Evolutionary conservation across 2,888 invertebrate species (phyloP), one percentile per base, ranked within the genome.

Genomic region (Tortricodes alternella): DNA sequence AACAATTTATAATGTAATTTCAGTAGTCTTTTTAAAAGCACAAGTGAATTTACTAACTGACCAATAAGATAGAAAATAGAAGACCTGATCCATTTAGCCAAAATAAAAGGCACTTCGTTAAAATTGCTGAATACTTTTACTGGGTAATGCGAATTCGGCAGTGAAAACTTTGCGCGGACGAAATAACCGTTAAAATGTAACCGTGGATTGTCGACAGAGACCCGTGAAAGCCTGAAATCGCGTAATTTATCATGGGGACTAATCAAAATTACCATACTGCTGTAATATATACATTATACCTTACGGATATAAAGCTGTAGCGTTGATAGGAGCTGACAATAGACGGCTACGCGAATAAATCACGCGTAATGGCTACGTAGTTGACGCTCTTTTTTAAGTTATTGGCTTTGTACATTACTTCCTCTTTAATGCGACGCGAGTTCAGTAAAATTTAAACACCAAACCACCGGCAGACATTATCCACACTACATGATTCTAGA

Each of bases 381-480:
- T 73, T 78, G 78, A 78, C 76, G 75, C 71, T 74, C 66, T 78
- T 76, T 78, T 65, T 76, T 70, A 79, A 80, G 71, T 76, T 80
- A 83, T 80, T 72, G 77, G 74, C 76, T 76, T 68, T 66, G 71
- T 68, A 70, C 70, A 71, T 68, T 71, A 73, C 66, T 67, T 67
- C 67, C 62, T 71, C 67, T 74, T 63, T 63, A 63, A 58, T 59
- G 55, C 62, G 61, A 64, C 62, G 41, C 32, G n/a, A 53, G 39
- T 18, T 11, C 38, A 41, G 5, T 21, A 13, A 8, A 16, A 15
- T 13, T 24, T 41, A 13, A 15, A 44, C 11, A 8, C 11, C 15
- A 16, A 29, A 44, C 11, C 15, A 29, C 29, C 11, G n/a, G 7
- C 21, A 18, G n/a, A 32, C 32, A 46, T 32, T 29, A 11, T 11